These are phyloP conservation scores for Neogale vison DNA, from an alignment of 2,113 vertebrate genomes.

Conservation along the genomic window DNA sequence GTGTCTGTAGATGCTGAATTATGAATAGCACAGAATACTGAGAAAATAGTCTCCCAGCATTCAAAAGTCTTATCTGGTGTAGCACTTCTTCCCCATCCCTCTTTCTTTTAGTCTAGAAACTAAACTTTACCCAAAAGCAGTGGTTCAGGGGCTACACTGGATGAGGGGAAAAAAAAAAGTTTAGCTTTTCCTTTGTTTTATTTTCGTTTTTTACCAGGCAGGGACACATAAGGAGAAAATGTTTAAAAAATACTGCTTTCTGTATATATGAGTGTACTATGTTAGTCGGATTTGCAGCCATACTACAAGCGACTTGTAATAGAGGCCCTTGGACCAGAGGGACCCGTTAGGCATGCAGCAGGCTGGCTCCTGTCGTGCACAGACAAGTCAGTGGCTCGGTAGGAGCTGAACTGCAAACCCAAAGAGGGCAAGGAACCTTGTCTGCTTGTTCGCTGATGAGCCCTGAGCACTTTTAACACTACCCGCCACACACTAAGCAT, in stretches of 20 bases:
- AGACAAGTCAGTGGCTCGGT: background rate
- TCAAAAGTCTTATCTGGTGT: background rate
- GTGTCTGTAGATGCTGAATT: background rate
- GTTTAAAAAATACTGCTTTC: background rate
- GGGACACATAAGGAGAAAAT: background rate
- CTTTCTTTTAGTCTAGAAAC: background rate
- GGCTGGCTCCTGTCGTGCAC: background rate
- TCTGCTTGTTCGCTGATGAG: background rate
- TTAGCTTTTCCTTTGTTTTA: background rate
- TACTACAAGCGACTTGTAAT: background rate
- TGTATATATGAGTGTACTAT: background rate
- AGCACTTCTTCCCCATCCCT: background rate
- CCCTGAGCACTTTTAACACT: background rate
- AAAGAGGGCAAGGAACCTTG: background rate
- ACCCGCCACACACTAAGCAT: background rate
- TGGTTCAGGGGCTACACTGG: background rate
- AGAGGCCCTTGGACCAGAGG: background rate
- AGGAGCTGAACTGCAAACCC: background rate
- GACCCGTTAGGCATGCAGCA: background rate
- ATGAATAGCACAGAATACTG: background rate
- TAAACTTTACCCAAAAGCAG: background rate
- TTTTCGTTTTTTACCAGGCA: slow-evolving; percentile 10
- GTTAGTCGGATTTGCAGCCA: background rate
- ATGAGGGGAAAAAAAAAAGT: background rate
- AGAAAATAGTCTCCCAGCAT: background rate